Percentiles rank a stretch among this genome's conserved stretches.
phyloP scores from a whole-genome alignment of 2,113 vertebrate species.

The Rattus norvegicus region DNA sequence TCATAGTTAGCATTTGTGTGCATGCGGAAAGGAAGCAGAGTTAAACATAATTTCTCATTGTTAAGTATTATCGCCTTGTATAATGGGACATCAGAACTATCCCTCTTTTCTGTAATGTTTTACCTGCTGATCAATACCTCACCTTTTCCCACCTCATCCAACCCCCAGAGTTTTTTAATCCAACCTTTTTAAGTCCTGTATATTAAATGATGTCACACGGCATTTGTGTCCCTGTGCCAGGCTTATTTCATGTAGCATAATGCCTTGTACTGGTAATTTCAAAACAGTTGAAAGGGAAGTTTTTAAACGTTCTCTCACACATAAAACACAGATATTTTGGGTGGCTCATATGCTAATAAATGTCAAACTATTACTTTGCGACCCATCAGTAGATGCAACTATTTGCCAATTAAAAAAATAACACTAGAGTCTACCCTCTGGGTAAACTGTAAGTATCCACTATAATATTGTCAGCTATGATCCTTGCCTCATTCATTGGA shows the following conservation, averaged over 20 bases:
- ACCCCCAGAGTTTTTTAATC: neutral
- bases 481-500: too few relatives aligned
- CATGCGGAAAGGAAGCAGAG: neutral
- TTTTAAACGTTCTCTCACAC: neutral
- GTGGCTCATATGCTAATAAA: neutral
- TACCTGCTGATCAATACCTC: neutral
- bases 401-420: neutral
- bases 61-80: neutral
- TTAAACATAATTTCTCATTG: neutral
- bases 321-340: neutral
- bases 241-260: neutral
- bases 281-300: neutral
- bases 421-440: neutral
- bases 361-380: neutral
- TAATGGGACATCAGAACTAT: neutral
- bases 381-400: neutral
- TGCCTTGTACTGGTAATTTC: neutral
- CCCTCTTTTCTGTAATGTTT: neutral
- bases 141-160: too few relatives aligned
- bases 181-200: neutral
- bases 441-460: neutral
- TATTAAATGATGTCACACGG: neutral
- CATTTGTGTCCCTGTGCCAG: neutral
- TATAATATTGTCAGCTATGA: neutral
- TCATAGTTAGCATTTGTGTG: neutral